These are phyloP conservation scores for Myotis pilosus DNA, from an alignment of 2,797 vertebrate species.

Conservation along the genomic window DNA sequence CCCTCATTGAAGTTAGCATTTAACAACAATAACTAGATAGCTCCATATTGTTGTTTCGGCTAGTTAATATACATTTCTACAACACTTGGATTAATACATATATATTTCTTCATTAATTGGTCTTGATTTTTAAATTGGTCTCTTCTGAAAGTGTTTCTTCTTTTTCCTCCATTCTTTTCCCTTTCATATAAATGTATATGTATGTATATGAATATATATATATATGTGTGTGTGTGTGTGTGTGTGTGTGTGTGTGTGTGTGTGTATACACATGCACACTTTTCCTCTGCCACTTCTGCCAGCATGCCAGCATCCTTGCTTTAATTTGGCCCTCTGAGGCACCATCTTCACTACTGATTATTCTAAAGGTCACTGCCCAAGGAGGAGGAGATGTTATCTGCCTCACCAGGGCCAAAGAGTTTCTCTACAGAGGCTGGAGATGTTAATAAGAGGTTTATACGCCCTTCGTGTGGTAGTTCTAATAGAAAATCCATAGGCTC, in stretches of 20 bases:
- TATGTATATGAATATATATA: neutral
- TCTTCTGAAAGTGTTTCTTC: neutral
- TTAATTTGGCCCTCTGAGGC: neutral
- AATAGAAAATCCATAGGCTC: neutral
- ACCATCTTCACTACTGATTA: neutral
- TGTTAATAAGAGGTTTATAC: neutral
- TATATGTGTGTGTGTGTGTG: rapidly evolving
- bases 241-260: neutral
- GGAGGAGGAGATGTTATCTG: neutral
- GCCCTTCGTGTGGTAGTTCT: neutral
- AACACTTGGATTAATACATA: neutral
- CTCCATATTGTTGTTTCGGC: neutral
- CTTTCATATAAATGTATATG: too few relatives aligned
- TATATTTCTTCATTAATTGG: neutral
- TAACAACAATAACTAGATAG: neutral
- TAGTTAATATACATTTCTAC: neutral
- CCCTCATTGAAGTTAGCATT: neutral
- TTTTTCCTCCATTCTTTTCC: neutral
- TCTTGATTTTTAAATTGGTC: constrained; percentile 41
- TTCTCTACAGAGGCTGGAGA: neutral
- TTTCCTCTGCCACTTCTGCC: neutral
- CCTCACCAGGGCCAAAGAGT: neutral
- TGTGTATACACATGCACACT: neutral
- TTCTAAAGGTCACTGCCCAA: neutral
- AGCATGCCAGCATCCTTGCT: neutral